phyloP scores from a whole-genome alignment of 2,113 vertebrate species.

The Chrysochloris asiatica region DNA sequence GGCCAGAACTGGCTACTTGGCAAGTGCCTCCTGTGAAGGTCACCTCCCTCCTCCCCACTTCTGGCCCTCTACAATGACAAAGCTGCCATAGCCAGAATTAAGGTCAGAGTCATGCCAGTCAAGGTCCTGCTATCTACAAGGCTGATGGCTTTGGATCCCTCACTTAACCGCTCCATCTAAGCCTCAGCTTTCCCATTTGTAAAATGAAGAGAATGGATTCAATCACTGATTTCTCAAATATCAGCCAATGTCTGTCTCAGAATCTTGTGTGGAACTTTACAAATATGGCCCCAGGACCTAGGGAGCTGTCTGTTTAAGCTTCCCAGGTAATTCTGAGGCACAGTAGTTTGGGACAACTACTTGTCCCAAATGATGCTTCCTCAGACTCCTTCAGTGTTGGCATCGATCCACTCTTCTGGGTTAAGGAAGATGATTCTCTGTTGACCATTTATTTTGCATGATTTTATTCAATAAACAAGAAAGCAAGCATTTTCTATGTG shows the following conservation, averaged over 20 bases:
- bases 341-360: background rate
- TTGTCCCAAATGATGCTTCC: background rate
- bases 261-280: background rate
- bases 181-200: background rate
- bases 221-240: background rate
- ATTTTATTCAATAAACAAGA: background rate
- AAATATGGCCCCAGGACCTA: background rate
- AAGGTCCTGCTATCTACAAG: background rate
- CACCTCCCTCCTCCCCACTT: background rate
- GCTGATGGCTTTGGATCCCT: background rate
- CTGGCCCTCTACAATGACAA: background rate
- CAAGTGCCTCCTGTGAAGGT: background rate
- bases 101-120: background rate
- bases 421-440: background rate
- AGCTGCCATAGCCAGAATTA: background rate
- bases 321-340: background rate
- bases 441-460: background rate
- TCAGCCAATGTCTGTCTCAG: background rate
- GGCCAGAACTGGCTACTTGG: background rate
- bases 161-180: background rate
- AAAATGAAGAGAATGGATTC: conserved; percentile 9
- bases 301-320: background rate
- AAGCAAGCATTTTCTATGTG: background rate
- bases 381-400: background rate
- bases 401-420: background rate